phyloP scores from a whole-genome alignment of 1,140 invertebrate genomes.

The Ganaspis sp. region DNA sequence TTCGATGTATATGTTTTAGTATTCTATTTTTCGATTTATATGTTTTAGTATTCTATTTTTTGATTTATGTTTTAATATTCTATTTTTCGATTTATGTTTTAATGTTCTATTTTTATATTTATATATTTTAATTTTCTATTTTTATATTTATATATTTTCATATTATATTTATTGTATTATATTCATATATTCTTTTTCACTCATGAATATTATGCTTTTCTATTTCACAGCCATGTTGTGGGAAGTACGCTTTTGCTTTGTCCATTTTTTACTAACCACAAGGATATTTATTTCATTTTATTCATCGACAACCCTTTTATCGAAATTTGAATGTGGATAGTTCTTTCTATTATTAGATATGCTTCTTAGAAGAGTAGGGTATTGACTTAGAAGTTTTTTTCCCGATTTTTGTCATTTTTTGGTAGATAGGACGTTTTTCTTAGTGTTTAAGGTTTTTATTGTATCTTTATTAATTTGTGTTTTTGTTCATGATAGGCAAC shows the following conservation, averaged over 20 bases:
- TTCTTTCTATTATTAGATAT: slow-evolving; percentile 14
- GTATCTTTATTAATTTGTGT: slow-evolving; percentile 22
- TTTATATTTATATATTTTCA: slow-evolving; percentile 31
- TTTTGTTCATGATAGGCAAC: slow-evolving; percentile 28
- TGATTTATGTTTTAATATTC: too few relatives aligned
- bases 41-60: too few relatives aligned
- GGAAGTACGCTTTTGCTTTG: slow-evolving; percentile 75
- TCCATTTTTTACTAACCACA: slow-evolving; percentile 59
- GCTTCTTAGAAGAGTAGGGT: neutral
- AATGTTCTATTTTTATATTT: too few relatives aligned
- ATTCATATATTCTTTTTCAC: slow-evolving; percentile 42
- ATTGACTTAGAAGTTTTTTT: neutral
- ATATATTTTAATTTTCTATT: too few relatives aligned
- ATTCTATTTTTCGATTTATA: neutral
- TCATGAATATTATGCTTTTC: slow-evolving; percentile 52
- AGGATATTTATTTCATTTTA: slow-evolving; percentile 29
- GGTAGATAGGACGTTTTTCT: slow-evolving; percentile 25
- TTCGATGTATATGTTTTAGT: slow-evolving; percentile 25
- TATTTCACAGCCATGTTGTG: slow-evolving; percentile 75
- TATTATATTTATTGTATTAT: slow-evolving; percentile 7
- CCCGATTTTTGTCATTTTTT: neutral
- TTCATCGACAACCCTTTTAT: neutral
- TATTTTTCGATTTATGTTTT: too few relatives aligned
- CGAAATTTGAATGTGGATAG: slow-evolving; percentile 10
- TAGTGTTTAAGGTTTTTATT: slow-evolving; percentile 32